A percentile compares a stretch with the other conserved stretches of the same genome.
Evolutionary conservation across 2,797 vertebrate genomes (phyloP).

Genomic region (Enteromius thamalakanensis): DNA sequence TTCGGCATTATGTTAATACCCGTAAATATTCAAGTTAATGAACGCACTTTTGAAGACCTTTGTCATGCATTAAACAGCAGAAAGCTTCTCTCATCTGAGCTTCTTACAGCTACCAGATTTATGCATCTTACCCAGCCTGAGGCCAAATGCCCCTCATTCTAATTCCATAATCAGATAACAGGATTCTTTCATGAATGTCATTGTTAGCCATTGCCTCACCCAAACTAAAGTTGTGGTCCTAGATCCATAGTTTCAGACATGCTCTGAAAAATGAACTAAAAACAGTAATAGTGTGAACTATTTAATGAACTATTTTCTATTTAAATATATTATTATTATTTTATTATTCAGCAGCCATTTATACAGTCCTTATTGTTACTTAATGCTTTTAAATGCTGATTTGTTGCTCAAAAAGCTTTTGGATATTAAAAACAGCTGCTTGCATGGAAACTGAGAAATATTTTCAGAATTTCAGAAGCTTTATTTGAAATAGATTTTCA

Average conservation of each 20-base stretch:
- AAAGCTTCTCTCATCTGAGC: slow-evolving; percentile 1
- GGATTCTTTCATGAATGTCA: slow-evolving; percentile 28
- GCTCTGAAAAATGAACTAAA: neutral
- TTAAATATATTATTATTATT: neutral
- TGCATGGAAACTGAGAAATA: neutral
- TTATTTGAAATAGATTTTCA: neutral
- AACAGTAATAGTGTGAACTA: neutral
- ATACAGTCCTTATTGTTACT: neutral
- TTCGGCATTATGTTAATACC: neutral
- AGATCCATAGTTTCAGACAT: neutral
- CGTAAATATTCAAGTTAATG: neutral
- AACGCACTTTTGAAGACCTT: neutral
- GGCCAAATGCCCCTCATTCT: slow-evolving; percentile 12
- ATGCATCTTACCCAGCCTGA: slow-evolving; percentile 21
- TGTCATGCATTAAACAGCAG: neutral
- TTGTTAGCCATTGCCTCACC: slow-evolving; percentile 29
- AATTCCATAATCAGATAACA: slow-evolving; percentile 44
- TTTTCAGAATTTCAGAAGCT: neutral
- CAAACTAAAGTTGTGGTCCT: neutral
- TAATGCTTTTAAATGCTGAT: neutral
- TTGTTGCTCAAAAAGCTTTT: neutral
- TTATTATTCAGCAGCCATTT: neutral
- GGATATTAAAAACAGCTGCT: no score
- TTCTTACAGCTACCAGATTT: slow-evolving; percentile 34
- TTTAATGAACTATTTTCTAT: neutral